phyloP scores from a whole-genome alignment of 2,113 vertebrate genomes.

The Cololabis saira region DNA sequence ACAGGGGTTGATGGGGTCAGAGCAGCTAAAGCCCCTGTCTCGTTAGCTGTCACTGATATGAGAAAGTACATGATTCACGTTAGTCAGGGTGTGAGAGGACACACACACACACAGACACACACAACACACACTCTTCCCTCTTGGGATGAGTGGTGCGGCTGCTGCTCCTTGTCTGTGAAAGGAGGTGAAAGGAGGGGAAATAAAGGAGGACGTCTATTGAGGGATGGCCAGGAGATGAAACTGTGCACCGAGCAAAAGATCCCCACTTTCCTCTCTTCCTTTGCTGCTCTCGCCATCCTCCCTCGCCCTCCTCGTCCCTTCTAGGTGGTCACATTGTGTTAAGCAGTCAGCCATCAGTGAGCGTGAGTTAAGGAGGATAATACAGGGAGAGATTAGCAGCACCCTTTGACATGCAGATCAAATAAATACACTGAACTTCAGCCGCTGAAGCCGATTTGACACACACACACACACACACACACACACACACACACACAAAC shows the following conservation, averaged over 20 bases:
- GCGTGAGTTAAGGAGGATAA: slow-evolving; percentile 36
- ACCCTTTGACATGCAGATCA: slow-evolving; percentile 27
- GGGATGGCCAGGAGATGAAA: slow-evolving; percentile 56
- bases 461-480: too few relatives aligned
- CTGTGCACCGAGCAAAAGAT: slow-evolving; percentile 62
- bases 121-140: slow-evolving; percentile 45
- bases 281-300: background rate
- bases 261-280: slow-evolving; percentile 2
- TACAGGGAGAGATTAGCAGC: slow-evolving; percentile 29
- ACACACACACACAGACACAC: slow-evolving; percentile 34
- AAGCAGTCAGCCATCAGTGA: background rate
- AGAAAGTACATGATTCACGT: slow-evolving; percentile 84
- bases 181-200: slow-evolving; percentile 45
- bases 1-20: slow-evolving; percentile 60
- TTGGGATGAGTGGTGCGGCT: slow-evolving; percentile 60
- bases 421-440: slow-evolving; percentile 33
- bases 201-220: slow-evolving; percentile 21
- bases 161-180: slow-evolving; percentile 70
- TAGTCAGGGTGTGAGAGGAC: slow-evolving; percentile 79
- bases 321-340: slow-evolving; percentile 23
- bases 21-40: slow-evolving; percentile 76
- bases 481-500: too few relatives aligned
- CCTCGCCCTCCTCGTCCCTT: background rate
- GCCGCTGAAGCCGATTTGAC: slow-evolving; percentile 8
- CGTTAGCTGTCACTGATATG: slow-evolving; percentile 84